These are phyloP conservation scores for Panopea generosa DNA, from an alignment of 2,888 invertebrate species.

Conservation along the genomic window DNA sequence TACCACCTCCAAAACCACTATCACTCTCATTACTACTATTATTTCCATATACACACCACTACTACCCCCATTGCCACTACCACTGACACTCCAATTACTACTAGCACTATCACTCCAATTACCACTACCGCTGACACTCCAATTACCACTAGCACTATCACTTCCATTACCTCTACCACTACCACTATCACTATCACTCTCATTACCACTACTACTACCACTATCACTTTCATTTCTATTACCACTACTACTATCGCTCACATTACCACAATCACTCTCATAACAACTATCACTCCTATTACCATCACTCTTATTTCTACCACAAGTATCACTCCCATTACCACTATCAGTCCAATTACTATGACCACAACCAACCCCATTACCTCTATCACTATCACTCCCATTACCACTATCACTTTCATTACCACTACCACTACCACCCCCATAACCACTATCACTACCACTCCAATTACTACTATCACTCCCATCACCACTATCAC, in stretches of 20 bases:
- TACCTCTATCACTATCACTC: neutral
- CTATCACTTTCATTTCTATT: neutral
- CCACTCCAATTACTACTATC: neutral
- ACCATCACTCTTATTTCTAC: slow-evolving; percentile 1
- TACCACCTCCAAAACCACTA: neutral
- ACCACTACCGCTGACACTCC: neutral
- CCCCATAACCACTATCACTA: slow-evolving; percentile 2
- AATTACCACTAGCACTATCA: neutral
- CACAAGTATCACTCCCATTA: slow-evolving; percentile 4
- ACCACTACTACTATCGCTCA: neutral
- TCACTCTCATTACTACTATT: neutral
- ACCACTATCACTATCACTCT: neutral
- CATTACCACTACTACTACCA: neutral
- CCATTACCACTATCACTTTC: neutral
- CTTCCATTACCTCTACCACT: neutral
- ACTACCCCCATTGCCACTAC: neutral
- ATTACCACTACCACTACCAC: neutral
- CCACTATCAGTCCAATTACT: neutral
- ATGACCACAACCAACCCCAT: slow-evolving; percentile 5
- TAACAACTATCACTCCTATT: no score
- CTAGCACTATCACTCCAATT: neutral
- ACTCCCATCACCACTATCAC: neutral
- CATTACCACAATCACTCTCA: no score
- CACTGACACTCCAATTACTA: no score
- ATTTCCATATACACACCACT: neutral